These are phyloP conservation scores for Erebia ligea DNA, from an alignment of 2,888 invertebrate species.

Conservation along the genomic window DNA sequence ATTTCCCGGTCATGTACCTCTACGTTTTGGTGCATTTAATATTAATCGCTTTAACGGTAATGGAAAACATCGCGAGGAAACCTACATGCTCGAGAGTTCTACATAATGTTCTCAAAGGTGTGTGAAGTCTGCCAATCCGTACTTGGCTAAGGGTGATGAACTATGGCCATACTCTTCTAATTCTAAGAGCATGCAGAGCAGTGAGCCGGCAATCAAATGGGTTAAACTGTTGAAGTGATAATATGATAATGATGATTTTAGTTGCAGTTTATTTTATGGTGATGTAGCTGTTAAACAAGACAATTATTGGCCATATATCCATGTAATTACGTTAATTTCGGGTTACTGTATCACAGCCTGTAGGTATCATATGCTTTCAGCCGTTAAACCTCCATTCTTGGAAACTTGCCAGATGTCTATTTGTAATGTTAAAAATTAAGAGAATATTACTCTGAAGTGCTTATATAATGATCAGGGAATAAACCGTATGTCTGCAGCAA, in stretches of 20 bases:
- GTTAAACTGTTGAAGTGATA: too few relatives aligned
- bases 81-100: too few relatives aligned
- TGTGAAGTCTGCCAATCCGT: too few relatives aligned
- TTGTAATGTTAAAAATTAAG: constrained; percentile 23
- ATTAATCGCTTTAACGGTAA: too few relatives aligned
- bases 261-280: neutral
- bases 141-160: too few relatives aligned
- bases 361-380: constrained; percentile 16
- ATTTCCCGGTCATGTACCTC: too few relatives aligned
- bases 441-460: constrained; percentile 8
- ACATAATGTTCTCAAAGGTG: too few relatives aligned
- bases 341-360: constrained; percentile 13
- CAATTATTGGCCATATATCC: constrained; percentile 17
- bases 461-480: neutral
- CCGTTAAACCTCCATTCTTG: constrained; percentile 16
- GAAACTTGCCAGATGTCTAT: constrained; percentile 20
- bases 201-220: too few relatives aligned
- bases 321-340: constrained; percentile 23
- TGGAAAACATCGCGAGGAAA: too few relatives aligned
- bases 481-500: neutral
- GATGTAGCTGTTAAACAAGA: constrained; percentile 9
- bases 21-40: too few relatives aligned
- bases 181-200: too few relatives aligned
- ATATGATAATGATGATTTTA: neutral
- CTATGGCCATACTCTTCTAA: too few relatives aligned